A percentile compares a stretch with the other conserved stretches of the same genome.
Conservation (phyloP, 1,140 invertebrate species). For the Pteromalus puparum region DNA sequence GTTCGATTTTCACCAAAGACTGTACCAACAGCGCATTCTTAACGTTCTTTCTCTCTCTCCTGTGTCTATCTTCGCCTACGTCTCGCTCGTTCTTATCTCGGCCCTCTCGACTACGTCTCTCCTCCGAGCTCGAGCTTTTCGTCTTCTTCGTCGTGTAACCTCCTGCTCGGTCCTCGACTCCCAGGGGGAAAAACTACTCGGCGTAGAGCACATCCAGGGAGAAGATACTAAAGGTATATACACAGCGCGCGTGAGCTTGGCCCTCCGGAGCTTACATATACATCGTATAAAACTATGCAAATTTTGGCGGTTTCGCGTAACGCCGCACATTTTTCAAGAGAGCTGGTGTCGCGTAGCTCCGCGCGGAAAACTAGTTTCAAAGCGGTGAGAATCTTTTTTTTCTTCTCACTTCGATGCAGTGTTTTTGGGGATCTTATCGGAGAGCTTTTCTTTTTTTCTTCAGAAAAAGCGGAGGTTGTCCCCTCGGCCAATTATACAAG, state of each 20-base stretch:
- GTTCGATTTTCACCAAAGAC: neutral
- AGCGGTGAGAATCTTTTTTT: slow-evolving; percentile 23
- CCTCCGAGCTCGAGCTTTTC: slow-evolving; percentile 28
- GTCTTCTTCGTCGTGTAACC: slow-evolving; percentile 32
- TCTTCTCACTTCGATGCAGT: neutral
- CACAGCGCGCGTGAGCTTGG: neutral
- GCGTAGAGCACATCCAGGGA: slow-evolving; percentile 23
- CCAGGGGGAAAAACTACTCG: slow-evolving; percentile 41
- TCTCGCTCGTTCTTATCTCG: slow-evolving; percentile 20
- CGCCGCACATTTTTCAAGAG: slow-evolving; percentile 46
- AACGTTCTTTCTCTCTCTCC: neutral
- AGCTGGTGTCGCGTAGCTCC: neutral
- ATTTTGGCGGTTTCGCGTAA: slow-evolving; percentile 30
- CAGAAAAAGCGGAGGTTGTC: too few species aligned
- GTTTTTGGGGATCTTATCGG: neutral
- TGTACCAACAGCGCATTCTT: slow-evolving; percentile 20
- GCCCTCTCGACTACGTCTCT: slow-evolving; percentile 25
- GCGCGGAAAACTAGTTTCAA: slow-evolving; percentile 35
- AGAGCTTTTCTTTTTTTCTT: too few species aligned
- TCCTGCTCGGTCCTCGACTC: slow-evolving; percentile 25
- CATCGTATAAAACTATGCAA: slow-evolving; percentile 47
- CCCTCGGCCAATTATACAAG: neutral
- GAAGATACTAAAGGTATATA: slow-evolving; percentile 45
- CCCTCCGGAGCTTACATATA: neutral
- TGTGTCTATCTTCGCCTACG: slow-evolving; percentile 2